Conservation (phyloP, 2,113 vertebrate species). For the Danionella cerebrum region DNA sequence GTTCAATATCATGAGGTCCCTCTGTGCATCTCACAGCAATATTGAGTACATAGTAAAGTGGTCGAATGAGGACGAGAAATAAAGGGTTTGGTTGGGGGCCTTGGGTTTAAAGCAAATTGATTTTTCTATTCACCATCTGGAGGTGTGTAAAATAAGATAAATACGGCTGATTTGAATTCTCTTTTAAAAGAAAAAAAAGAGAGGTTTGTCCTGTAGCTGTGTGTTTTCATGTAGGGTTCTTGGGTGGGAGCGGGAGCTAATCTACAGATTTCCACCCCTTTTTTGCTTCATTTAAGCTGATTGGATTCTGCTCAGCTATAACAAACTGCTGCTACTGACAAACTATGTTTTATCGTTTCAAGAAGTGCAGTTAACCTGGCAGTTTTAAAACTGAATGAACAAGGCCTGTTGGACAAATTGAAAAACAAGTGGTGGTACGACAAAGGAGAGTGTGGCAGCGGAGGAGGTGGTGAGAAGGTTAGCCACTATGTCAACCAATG, state of each 20-base stretch:
- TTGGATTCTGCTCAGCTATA: conserved; percentile 59
- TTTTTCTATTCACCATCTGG: conserved; percentile 31
- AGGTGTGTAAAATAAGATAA: conserved; percentile 24
- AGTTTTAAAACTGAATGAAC: conserved; percentile 99
- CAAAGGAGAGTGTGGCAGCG: conserved; percentile 99
- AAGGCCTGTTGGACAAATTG: conserved; percentile 99
- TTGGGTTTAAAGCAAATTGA: conserved; percentile 19
- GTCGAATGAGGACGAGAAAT: background rate
- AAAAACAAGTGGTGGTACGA: conserved; percentile 99
- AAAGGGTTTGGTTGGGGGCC: background rate
- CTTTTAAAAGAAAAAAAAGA: no score
- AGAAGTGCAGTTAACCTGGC: conserved; percentile 99
- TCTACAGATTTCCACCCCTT: conserved; percentile 30
- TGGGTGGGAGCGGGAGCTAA: background rate
- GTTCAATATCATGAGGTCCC: conserved; percentile 31
- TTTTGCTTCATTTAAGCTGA: conserved; percentile 31
- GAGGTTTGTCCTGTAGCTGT: conserved; percentile 31
- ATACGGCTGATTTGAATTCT: no score
- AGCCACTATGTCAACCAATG: conserved; percentile 96
- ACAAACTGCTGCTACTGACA: conserved; percentile 69
- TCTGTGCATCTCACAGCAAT: conserved; percentile 35
- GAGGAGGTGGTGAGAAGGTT: conserved; percentile 99
- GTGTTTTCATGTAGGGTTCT: conserved; percentile 12
- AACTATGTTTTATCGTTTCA: conserved; percentile 99
- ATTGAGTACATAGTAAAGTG: conserved; percentile 29